These are phyloP conservation scores for Eumerus sabulonum DNA, from an alignment of 2,888 invertebrate species.

Conservation along the genomic window DNA sequence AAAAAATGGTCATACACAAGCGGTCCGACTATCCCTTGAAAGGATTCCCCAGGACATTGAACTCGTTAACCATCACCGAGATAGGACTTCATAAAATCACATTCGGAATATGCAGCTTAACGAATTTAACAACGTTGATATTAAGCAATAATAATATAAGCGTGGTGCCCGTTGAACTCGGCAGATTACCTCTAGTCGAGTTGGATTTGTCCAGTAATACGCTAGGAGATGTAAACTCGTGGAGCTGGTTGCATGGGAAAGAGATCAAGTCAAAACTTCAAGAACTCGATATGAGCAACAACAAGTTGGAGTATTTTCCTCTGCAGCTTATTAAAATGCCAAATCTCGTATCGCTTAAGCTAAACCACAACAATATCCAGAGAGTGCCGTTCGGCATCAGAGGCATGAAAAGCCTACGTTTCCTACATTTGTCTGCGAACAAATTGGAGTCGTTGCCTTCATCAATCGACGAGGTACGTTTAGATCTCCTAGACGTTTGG, in stretches of 20 bases:
- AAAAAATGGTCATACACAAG: conserved; percentile 82
- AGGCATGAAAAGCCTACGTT: conserved; percentile 77
- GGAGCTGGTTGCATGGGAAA: conserved; percentile 82
- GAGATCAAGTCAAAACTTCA: conserved; percentile 80
- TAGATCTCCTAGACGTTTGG: conserved; percentile 76
- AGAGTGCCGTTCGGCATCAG: conserved; percentile 84
- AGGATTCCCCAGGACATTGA: conserved; percentile 86
- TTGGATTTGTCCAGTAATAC: conserved; percentile 84
- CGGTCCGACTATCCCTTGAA: conserved; percentile 85
- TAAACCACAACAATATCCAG: conserved; percentile 82
- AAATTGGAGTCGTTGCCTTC: conserved; percentile 76
- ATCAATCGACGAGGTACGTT: conserved; percentile 74
- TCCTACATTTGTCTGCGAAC: conserved; percentile 75
- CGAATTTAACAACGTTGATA: conserved; percentile 84
- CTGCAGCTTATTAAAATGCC: conserved; percentile 83
- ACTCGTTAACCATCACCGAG: conserved; percentile 82
- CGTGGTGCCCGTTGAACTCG: conserved; percentile 85
- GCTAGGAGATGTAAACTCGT: conserved; percentile 81
- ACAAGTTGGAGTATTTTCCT: conserved; percentile 82
- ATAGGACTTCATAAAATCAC: conserved; percentile 84
- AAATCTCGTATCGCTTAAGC: conserved; percentile 82
- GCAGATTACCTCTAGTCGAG: conserved; percentile 82
- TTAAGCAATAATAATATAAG: conserved; percentile 86
- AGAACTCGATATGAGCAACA: conserved; percentile 84
- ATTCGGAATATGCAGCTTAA: conserved; percentile 84